Percentiles rank a stretch among this genome's conserved stretches.
These are phyloP conservation scores for Rhabdomys pumilio DNA, from an alignment of 2,797 vertebrate species.

Conservation along the genomic window DNA sequence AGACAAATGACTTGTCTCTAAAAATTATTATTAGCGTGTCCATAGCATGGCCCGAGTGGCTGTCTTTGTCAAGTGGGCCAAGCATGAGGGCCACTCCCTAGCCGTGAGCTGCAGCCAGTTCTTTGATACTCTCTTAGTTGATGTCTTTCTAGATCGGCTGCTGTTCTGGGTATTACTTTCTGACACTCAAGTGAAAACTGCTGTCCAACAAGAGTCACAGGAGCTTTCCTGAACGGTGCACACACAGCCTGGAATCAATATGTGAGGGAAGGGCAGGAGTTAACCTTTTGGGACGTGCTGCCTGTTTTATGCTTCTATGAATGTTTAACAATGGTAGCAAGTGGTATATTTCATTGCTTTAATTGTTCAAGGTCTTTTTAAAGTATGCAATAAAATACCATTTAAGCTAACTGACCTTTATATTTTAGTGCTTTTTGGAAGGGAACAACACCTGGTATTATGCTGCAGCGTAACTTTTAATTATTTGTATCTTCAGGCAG, in stretches of 20 bases:
- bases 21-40: neutral
- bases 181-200: neutral
- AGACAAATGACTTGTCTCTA: neutral
- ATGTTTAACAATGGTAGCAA: slow-evolving; percentile 71
- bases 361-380: slow-evolving; percentile 81
- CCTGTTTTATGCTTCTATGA: slow-evolving; percentile 69
- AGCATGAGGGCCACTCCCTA: neutral
- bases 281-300: slow-evolving; percentile 28
- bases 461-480: slow-evolving; percentile 74
- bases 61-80: neutral
- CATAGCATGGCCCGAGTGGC: neutral
- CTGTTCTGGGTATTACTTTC: neutral
- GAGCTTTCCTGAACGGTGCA: neutral
- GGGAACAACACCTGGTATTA: slow-evolving; percentile 52
- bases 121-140: neutral
- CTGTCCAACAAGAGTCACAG: neutral
- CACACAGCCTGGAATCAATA: neutral
- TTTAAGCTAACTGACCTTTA: slow-evolving; percentile 81
- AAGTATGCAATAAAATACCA: slow-evolving; percentile 77
- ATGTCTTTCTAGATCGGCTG: neutral
- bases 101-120: neutral
- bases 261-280: slow-evolving; percentile 48
- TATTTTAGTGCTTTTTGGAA: slow-evolving; percentile 77
- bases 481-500: neutral
- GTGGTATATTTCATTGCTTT: slow-evolving; percentile 77